Evolutionary conservation across 2,113 vertebrate species (phyloP), one percentile per base, ranked within the genome.

Genomic region (Lepidothrix coronata): DNA sequence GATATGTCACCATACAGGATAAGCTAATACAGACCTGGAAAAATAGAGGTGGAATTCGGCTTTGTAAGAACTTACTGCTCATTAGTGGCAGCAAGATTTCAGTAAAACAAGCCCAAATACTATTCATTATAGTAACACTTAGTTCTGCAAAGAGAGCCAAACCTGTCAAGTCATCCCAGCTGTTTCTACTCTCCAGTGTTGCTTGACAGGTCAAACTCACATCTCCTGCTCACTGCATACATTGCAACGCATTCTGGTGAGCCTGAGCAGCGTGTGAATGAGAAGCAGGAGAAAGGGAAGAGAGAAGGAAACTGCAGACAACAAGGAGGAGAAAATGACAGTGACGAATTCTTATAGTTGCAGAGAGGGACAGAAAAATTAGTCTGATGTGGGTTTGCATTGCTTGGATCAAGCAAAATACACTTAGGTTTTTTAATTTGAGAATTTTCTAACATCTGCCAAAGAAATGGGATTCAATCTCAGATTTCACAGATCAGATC

Each of bases 31-130:
- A 87, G 39, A 57, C 8, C 25, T 66, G 43, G 37, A 85, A 82
- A 48, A 65, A 68, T 0, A 57, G 43, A 82, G 15, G 33, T 74
- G 43, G 33, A 71, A 75, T 85, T 87, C 35, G 44, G 28, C 16
- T 72, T 85, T 78, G 12, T 37, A 22, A 84, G n/a, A 44, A 54
- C 37, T n/a, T 48, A 24, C 14, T 65, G 24, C 30, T 75, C 22
- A 46, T 14, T 25, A 44, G 39, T 19, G n/a, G 48, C 61, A 78
- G n/a, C 0, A 0, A 2, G 3, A 72, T 61, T 87, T 62, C 49
- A 72, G 66, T 35, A 58, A 82, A 81, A 31, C 13, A 49, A 80
- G 33, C 8, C 21, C 57, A 85, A 86, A n/a, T 13, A 27, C 41
- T 72, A 16, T 52, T 92, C 33, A 44, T 44, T 71, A 16, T 2